Conservation (phyloP, 2,888 invertebrate genomes). For the Drosophila mettleri region DNA sequence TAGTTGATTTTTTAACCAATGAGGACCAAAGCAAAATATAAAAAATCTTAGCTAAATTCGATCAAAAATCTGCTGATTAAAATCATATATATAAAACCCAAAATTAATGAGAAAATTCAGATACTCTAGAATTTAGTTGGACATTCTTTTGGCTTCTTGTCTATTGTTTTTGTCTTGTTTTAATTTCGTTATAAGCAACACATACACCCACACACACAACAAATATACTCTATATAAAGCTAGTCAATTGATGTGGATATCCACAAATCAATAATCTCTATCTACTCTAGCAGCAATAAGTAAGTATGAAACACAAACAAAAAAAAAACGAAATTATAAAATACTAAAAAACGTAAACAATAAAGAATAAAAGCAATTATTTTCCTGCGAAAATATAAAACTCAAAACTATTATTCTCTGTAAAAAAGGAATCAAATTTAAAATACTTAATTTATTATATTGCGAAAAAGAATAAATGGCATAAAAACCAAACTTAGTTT, state of each 20-base stretch:
- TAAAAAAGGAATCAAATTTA: constrained; percentile 15
- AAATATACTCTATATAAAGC: constrained; percentile 47
- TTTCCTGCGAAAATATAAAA: constrained; percentile 73
- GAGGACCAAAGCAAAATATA: constrained; percentile 68
- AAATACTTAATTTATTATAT: constrained; percentile 33
- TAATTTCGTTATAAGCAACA: constrained; percentile 23
- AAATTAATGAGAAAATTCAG: constrained; percentile 7
- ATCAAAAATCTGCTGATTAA: constrained; percentile 56
- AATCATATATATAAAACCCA: constrained; percentile 22
- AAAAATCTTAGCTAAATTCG: constrained; percentile 44
- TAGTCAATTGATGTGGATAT: constrained; percentile 74
- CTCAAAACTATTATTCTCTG: constrained; percentile 36
- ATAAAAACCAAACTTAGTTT: constrained; percentile 25
- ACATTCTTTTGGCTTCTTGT: constrained; percentile 67
- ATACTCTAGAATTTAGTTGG: constrained; percentile 30
- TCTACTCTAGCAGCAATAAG: constrained; percentile 37
- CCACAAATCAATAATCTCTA: constrained; percentile 54
- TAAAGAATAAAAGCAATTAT: constrained; percentile 79
- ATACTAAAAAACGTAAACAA: constrained; percentile 57
- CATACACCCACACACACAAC: constrained; percentile 28
- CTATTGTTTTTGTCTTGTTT: constrained; percentile 45
- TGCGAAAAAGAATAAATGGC: constrained; percentile 24
- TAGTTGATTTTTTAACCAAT: constrained; percentile 63
- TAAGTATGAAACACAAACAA: constrained; percentile 57
- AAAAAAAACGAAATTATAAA: constrained; percentile 12